Evolutionary conservation across 2,888 invertebrate species (phyloP).

Genomic region (Zhuqinia jingwanae): DNA sequence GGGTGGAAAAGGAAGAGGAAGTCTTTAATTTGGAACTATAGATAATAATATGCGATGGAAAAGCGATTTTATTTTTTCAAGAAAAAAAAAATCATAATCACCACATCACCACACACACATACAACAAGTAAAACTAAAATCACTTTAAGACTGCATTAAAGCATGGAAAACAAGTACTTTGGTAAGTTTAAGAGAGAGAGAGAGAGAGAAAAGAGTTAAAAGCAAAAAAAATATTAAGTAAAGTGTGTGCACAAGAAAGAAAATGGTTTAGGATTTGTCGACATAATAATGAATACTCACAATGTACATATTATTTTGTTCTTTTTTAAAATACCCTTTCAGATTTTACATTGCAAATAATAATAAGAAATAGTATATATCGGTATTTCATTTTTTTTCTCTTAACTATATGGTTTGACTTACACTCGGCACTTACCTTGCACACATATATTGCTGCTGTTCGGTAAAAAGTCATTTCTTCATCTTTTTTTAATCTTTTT

Average conservation of each 20-base stretch:
- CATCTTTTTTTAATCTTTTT: constrained; percentile 2
- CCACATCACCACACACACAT: too few species aligned
- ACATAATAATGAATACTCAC: not conserved
- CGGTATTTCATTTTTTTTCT: constrained; percentile 7
- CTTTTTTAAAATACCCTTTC: not conserved
- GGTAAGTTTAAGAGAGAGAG: too few species aligned
- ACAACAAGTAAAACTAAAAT: constrained; percentile 37
- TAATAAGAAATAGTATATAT: constrained; percentile 1
- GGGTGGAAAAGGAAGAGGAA: constrained; percentile 57
- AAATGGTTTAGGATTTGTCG: constrained; percentile 26
- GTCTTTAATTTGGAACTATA: constrained; percentile 61
- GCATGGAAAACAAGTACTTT: constrained; percentile 64
- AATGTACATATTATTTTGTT: not conserved
- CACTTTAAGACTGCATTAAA: constrained; percentile 63
- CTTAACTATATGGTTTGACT: too few species aligned
- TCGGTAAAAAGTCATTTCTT: constrained; percentile 36
- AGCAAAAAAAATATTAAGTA: constrained; percentile 26
- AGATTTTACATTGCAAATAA: not conserved
- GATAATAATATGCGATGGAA: constrained; percentile 27
- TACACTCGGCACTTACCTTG: too few species aligned
- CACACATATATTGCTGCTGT: not conserved
- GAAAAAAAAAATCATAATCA: not conserved
- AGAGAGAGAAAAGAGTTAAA: constrained; percentile 48
- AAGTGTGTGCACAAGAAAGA: constrained; percentile 38
- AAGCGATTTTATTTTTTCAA: constrained; percentile 17